These are phyloP conservation scores for Neomorphus geoffroyi DNA, from an alignment of 2,797 vertebrate genomes.

Conservation along the genomic window DNA sequence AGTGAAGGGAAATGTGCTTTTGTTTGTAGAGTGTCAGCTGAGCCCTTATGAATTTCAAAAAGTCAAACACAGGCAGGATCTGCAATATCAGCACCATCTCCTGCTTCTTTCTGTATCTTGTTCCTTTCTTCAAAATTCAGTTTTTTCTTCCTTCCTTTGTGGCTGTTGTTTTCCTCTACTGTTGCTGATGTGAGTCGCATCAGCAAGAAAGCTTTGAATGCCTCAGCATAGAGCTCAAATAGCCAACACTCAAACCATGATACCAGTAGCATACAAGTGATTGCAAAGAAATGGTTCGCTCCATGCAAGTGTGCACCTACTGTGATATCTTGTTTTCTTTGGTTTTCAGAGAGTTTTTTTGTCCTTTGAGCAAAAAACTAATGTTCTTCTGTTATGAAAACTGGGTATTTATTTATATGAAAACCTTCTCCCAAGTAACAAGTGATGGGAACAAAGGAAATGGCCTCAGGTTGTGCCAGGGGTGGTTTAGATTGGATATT, in stretches of 20 bases:
- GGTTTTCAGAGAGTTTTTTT: not conserved
- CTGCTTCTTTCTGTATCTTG: not conserved
- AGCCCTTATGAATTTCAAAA: not conserved
- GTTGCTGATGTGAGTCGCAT: not conserved
- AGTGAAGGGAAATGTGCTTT: slow-evolving; percentile 10
- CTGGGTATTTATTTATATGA: not conserved
- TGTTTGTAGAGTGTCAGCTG: not conserved
- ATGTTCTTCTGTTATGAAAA: not conserved
- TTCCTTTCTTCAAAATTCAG: not conserved
- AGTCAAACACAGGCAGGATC: not conserved
- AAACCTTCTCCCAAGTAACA: no score
- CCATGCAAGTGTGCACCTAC: not conserved
- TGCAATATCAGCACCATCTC: not conserved
- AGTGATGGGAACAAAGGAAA: no score
- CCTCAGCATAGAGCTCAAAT: not conserved
- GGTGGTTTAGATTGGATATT: no score
- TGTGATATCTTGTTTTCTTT: not conserved
- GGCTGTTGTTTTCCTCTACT: not conserved
- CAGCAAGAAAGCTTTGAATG: not conserved
- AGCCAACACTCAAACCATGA: not conserved
- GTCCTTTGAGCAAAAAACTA: not conserved
- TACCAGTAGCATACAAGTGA: not conserved
- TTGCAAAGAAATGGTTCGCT: not conserved
- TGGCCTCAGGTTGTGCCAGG: no score
- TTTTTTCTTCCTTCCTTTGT: not conserved